Evolutionary conservation across 2,797 vertebrate genomes (phyloP).

Genomic region (Poeciliopsis presidionis): DNA sequence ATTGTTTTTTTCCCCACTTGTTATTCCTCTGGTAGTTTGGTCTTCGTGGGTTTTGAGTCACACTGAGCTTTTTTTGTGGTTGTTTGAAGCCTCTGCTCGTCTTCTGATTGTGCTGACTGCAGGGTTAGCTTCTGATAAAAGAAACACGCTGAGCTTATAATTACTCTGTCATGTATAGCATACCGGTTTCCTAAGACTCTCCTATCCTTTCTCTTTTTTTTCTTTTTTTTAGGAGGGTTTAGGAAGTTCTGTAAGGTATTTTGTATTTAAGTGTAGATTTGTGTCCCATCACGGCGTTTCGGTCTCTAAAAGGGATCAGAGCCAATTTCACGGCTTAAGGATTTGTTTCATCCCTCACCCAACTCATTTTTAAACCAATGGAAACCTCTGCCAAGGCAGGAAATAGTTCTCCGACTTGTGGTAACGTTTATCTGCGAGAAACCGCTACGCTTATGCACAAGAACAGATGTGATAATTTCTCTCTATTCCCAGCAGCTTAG

Average conservation of each 20-base stretch:
- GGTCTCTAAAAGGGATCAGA: conserved; percentile 53
- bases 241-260: conserved; percentile 25
- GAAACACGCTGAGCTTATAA: conserved; percentile 34
- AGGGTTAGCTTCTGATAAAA: conserved; percentile 24
- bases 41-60: conserved; percentile 1
- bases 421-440: conserved; percentile 29
- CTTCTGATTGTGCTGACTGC: conserved; percentile 4
- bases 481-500: background rate
- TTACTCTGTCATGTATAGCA: conserved; percentile 33
- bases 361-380: conserved; percentile 38
- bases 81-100: background rate
- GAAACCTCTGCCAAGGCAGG: conserved; percentile 54
- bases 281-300: conserved; percentile 36
- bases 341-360: conserved; percentile 57
- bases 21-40: background rate
- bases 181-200: conserved; percentile 8
- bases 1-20: background rate
- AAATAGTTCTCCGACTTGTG: conserved; percentile 44
- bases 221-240: too few species aligned
- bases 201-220: conserved; percentile 16
- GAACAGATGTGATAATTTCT: background rate
- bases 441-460: background rate
- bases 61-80: background rate
- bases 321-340: conserved; percentile 60
- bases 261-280: conserved; percentile 51